Evolutionary conservation across 53 echinoderm and acorn worm species (phyloP).

Genomic region (Temnopleurus reevesii): DNA sequence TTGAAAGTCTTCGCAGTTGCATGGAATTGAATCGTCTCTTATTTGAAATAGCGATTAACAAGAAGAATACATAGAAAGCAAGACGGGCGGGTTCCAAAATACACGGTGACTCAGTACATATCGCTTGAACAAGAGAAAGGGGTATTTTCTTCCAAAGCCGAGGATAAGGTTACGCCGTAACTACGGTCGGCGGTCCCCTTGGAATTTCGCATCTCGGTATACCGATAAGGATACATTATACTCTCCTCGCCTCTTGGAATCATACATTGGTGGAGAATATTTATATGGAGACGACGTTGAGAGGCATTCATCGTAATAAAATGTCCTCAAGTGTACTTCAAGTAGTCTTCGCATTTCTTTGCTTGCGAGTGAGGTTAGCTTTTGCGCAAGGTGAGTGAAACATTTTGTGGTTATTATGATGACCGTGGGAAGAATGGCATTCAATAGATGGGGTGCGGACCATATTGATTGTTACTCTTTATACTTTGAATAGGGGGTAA

Average conservation of each 20-base stretch:
- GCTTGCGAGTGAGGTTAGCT: not conserved
- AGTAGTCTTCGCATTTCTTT: not conserved
- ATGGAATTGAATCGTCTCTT: not conserved
- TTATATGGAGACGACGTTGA: not conserved
- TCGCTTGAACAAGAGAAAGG: not conserved
- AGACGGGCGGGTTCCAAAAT: not conserved
- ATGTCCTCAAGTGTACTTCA: not conserved
- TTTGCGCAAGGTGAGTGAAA: not conserved
- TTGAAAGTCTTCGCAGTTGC: constrained; percentile 4
- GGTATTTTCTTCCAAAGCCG: not conserved
- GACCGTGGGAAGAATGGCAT: not conserved
- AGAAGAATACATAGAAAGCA: not conserved
- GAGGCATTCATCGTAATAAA: not conserved
- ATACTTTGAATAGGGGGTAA: too few species aligned
- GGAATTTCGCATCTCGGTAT: too few species aligned
- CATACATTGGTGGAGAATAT: too few species aligned
- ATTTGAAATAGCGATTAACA: not conserved
- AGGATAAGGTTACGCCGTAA: not conserved
- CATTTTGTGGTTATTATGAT: not conserved
- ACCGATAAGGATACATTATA: too few species aligned
- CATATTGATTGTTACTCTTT: too few species aligned
- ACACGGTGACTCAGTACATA: not conserved
- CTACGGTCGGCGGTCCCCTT: too few species aligned
- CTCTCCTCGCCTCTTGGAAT: too few species aligned
- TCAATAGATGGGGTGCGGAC: not conserved